phyloP scores from a whole-genome alignment of 1,140 invertebrate species.

The Sitophilus oryzae region DNA sequence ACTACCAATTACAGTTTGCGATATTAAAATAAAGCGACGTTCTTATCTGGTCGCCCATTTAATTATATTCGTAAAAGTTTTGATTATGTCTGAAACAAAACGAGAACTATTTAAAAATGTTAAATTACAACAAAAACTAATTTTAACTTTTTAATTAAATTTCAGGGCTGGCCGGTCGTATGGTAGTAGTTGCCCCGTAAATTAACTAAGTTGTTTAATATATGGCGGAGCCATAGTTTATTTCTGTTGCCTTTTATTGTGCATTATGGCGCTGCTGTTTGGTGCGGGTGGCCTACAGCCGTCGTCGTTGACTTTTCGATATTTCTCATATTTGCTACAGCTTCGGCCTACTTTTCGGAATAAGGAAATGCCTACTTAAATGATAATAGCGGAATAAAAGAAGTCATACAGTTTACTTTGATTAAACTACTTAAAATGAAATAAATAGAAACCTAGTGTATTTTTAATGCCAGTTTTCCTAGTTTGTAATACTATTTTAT shows the following conservation, averaged over 20 bases:
- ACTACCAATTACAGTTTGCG: too few species aligned
- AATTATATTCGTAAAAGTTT: slow-evolving; percentile 37
- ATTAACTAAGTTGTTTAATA: slow-evolving; percentile 42
- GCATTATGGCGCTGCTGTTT: neutral
- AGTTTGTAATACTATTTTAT: too few species aligned
- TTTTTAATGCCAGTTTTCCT: too few species aligned
- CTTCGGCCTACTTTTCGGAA: neutral
- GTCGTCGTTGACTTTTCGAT: neutral
- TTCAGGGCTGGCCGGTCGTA: slow-evolving; percentile 28
- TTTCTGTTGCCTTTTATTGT: slow-evolving; percentile 26
- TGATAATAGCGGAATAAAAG: neutral
- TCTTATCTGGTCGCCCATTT: slow-evolving; percentile 33
- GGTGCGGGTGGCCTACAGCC: neutral
- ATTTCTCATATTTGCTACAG: neutral
- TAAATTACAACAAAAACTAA: slow-evolving; percentile 46
- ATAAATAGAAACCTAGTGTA: too few species aligned
- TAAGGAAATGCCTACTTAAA: neutral
- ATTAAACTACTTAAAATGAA: too few species aligned
- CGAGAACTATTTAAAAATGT: slow-evolving; percentile 42
- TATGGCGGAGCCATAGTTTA: slow-evolving; percentile 24
- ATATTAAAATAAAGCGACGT: too few species aligned
- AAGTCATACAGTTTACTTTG: too few species aligned
- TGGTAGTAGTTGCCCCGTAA: slow-evolving; percentile 37
- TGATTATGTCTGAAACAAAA: slow-evolving; percentile 36
- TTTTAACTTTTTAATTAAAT: slow-evolving; percentile 46